phyloP scores from a whole-genome alignment of 2,888 invertebrate genomes.

The Calameuta idolon region DNA sequence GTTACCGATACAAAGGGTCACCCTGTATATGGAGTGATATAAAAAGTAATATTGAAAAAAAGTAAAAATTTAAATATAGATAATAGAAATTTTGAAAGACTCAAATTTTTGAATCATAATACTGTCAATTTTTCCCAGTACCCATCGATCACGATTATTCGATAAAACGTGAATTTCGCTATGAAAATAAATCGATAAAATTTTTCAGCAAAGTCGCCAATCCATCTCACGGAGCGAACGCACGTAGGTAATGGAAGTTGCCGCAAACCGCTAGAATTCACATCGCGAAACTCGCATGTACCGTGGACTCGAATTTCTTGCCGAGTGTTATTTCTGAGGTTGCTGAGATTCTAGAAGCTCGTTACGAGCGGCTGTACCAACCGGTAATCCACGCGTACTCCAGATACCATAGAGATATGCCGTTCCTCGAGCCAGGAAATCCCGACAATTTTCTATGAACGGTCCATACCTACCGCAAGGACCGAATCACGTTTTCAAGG shows the following conservation, averaged over 20 bases:
- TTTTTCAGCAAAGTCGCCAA: background rate
- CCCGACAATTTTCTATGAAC: slow-evolving; percentile 2
- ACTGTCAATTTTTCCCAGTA: background rate
- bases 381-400: background rate
- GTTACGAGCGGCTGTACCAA: background rate
- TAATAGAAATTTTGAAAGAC: too few relatives aligned
- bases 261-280: background rate
- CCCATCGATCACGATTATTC: background rate
- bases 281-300: background rate
- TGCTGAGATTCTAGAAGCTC: background rate
- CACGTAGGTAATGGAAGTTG: background rate
- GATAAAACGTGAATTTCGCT: background rate
- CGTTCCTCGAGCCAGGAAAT: background rate
- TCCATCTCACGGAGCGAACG: background rate
- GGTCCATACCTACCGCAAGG: background rate
- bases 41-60: background rate
- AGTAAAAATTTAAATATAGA: background rate
- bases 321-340: background rate
- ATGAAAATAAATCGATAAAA: background rate
- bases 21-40: background rate
- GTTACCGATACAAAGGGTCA: background rate
- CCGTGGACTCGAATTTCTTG: background rate
- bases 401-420: background rate
- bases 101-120: background rate
- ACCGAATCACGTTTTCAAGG: slow-evolving; percentile 3